phyloP scores from a whole-genome alignment of 1,140 invertebrate genomes.

The Cydia fagiglandana region DNA sequence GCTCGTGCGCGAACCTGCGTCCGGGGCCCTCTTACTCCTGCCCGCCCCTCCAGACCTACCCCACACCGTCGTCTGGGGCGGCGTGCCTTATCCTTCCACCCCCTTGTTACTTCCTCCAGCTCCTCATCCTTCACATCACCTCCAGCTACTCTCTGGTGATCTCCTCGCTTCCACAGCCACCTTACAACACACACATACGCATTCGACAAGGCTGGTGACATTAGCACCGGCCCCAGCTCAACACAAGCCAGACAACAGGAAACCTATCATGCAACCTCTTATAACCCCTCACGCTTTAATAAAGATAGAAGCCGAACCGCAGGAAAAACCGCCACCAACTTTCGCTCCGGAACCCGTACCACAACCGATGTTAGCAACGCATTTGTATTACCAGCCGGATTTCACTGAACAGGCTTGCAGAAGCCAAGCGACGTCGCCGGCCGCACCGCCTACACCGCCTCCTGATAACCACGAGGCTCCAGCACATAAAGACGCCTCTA shows the following conservation, averaged over 20 bases:
- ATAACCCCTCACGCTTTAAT: constrained; percentile 82
- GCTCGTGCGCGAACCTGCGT: constrained; percentile 89
- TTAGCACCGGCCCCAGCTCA: constrained; percentile 76
- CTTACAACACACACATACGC: constrained; percentile 81
- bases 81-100: constrained; percentile 81
- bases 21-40: constrained; percentile 88
- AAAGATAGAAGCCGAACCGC: constrained; percentile 83
- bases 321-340: constrained; percentile 64
- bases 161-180: constrained; percentile 74
- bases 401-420: constrained; percentile 71
- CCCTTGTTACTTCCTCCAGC: constrained; percentile 82
- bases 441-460: constrained; percentile 81
- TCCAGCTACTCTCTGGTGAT: constrained; percentile 81
- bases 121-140: constrained; percentile 81
- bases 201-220: constrained; percentile 80
- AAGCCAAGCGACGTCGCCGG: constrained; percentile 79
- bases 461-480: constrained; percentile 79
- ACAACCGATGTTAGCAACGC: constrained; percentile 78
- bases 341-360: constrained; percentile 81
- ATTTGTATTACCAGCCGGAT: constrained; percentile 79
- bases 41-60: constrained; percentile 86
- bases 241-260: constrained; percentile 76
- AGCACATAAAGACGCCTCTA: constrained; percentile 87
- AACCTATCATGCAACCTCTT: constrained; percentile 79
- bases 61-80: constrained; percentile 87